phyloP scores from a whole-genome alignment of 1,140 invertebrate genomes.

The Chionoecetes opilio region DNA sequence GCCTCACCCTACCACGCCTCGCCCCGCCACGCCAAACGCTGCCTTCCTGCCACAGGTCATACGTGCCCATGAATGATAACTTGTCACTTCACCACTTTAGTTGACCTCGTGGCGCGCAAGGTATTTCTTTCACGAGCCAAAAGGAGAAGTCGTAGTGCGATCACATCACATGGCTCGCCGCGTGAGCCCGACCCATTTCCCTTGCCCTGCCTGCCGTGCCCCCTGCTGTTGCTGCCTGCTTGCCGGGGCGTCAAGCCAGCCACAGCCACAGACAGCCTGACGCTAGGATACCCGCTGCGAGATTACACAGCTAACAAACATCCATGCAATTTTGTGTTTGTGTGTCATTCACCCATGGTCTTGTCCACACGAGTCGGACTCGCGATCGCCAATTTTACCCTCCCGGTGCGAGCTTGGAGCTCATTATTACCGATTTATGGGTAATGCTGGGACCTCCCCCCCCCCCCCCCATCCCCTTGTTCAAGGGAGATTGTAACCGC shows the following conservation, averaged over 20 bases:
- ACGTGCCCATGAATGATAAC: background rate
- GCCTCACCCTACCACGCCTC: background rate
- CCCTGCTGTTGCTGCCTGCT: background rate
- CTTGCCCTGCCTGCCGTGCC: background rate
- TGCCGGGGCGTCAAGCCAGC: background rate
- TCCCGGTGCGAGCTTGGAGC: no score
- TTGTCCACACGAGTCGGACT: no score
- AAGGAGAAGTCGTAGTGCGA: background rate
- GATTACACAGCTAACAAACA: background rate
- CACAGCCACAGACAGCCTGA: background rate
- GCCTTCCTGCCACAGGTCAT: background rate
- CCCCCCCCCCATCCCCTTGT: no score
- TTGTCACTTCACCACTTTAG: background rate
- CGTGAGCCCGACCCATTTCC: background rate
- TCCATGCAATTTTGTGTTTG: background rate
- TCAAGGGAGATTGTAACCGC: no score
- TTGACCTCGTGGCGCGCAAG: background rate
- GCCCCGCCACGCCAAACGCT: background rate
- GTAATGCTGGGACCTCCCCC: no score
- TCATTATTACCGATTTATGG: no score
- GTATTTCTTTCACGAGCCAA: background rate
- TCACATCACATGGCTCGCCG: background rate
- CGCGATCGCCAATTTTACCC: no score
- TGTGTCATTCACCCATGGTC: no score
- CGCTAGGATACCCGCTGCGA: background rate